Evolutionary conservation across 2,888 invertebrate genomes (phyloP).

Genomic region (Oasisia sp.): DNA sequence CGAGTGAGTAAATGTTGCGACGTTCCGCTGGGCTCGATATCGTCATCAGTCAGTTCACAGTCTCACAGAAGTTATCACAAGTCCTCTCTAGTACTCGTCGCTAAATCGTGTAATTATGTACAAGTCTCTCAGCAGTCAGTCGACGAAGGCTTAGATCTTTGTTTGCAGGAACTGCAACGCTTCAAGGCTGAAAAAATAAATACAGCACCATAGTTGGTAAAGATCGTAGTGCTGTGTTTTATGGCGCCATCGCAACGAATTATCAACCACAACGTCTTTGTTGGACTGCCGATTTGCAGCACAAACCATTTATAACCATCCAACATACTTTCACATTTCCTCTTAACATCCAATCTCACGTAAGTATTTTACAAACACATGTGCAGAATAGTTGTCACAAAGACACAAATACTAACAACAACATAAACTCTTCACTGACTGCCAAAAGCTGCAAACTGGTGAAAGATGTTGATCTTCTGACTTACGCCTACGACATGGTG

Average conservation of each 20-base stretch:
- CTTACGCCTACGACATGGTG: not conserved
- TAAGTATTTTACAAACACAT: too few relatives aligned
- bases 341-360: too few relatives aligned
- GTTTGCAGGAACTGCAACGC: not conserved
- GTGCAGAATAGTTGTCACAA: too few relatives aligned
- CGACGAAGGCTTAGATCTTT: not conserved
- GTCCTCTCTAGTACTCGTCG: not conserved
- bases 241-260: not conserved
- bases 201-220: not conserved
- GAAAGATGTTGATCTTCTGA: not conserved
- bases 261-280: not conserved
- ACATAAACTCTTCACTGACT: too few relatives aligned
- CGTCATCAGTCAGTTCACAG: not conserved
- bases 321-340: too few relatives aligned
- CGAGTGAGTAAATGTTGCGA: not conserved
- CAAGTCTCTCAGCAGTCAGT: conserved; percentile 1
- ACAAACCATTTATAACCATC: not conserved
- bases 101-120: conserved; percentile 3
- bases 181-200: not conserved
- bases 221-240: not conserved
- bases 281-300: not conserved
- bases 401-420: too few relatives aligned
- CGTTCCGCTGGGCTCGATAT: not conserved
- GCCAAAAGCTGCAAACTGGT: not conserved
- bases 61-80: conserved; percentile 10